Conservation (phyloP, 2,888 invertebrate species). For the Flexamia atlantica region DNA sequence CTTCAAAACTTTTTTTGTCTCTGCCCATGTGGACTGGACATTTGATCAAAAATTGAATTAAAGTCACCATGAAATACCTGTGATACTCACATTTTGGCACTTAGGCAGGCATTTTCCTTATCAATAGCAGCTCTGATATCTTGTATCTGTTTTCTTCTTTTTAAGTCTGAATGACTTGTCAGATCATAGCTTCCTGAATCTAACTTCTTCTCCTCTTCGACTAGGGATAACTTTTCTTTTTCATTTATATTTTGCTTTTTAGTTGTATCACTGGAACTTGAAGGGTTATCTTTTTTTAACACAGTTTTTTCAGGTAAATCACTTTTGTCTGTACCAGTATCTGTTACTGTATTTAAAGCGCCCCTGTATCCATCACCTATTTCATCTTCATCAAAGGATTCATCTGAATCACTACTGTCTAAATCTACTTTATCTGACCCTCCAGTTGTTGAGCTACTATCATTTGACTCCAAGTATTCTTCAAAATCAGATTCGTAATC, state of each 20-base stretch:
- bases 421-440: conserved; percentile 57
- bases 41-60: no score
- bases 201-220: conserved; percentile 77
- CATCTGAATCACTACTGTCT: conserved; percentile 51
- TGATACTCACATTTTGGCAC: conserved; percentile 5
- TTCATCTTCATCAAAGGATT: conserved; percentile 66
- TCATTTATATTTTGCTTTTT: conserved; percentile 34
- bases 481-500: conserved; percentile 78
- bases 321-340: neutral
- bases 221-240: conserved; percentile 65
- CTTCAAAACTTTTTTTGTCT: no score
- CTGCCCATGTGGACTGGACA: no score
- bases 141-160: conserved; percentile 71
- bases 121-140: conserved; percentile 75
- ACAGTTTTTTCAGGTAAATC: neutral
- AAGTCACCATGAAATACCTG: no score
- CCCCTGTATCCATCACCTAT: conserved; percentile 40
- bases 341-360: conserved; percentile 41
- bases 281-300: conserved; percentile 40
- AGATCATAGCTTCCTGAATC: conserved; percentile 81
- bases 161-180: conserved; percentile 63
- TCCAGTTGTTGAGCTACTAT: conserved; percentile 54
- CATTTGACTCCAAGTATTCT: conserved; percentile 67
- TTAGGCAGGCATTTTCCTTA: conserved; percentile 72
- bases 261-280: conserved; percentile 48